These are phyloP conservation scores for Calidris pygmaea DNA, from an alignment of 2,113 vertebrate genomes.

Conservation along the genomic window DNA sequence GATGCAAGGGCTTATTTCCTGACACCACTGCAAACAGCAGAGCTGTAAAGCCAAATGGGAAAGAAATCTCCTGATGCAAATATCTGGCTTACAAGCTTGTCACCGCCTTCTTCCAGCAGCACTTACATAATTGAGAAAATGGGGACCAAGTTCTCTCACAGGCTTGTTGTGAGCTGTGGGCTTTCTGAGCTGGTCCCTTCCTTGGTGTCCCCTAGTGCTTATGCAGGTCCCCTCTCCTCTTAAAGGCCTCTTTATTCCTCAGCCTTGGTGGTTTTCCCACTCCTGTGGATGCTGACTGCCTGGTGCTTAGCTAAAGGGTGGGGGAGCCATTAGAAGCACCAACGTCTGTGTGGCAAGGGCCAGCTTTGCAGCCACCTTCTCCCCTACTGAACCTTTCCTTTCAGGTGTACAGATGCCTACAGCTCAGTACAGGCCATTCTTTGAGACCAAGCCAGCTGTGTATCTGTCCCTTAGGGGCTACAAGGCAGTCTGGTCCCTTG, in stretches of 20 bases:
- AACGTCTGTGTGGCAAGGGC: rapidly evolving
- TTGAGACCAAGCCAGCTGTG: background rate
- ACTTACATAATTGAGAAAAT: background rate
- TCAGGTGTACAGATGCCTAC: background rate
- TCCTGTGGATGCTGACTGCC: background rate
- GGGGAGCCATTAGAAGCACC: background rate
- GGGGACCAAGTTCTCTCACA: background rate
- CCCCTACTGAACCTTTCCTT: background rate
- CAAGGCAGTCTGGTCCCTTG: background rate
- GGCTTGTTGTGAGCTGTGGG: background rate
- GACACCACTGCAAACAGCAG: background rate
- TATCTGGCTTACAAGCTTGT: background rate
- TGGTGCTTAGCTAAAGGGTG: background rate
- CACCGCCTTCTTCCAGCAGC: background rate
- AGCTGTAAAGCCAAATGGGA: background rate
- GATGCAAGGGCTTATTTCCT: background rate
- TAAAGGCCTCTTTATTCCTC: background rate
- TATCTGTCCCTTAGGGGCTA: background rate
- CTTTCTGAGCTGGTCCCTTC: background rate
- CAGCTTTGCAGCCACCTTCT: background rate
- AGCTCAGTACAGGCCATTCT: background rate
- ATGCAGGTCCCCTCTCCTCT: background rate
- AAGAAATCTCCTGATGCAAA: background rate
- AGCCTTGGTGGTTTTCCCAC: background rate
- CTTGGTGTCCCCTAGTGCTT: background rate